A percentile compares a stretch with the other conserved stretches of the same genome.
These are phyloP conservation scores for Lamproptera curius DNA, from an alignment of 2,888 invertebrate genomes.

Conservation along the genomic window DNA sequence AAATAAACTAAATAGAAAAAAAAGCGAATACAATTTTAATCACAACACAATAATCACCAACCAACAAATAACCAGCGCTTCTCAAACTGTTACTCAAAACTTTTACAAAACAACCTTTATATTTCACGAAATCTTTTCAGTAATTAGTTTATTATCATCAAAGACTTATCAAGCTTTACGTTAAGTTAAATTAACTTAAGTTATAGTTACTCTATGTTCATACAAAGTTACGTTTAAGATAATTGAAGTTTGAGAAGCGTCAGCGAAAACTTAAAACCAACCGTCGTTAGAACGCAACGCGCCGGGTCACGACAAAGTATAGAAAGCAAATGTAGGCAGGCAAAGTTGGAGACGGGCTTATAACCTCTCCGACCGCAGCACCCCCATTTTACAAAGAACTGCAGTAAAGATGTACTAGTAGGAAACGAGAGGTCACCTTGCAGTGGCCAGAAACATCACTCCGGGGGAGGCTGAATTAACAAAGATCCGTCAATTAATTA, in stretches of 20 bases:
- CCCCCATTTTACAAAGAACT: constrained; percentile 39
- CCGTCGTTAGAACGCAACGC: constrained; percentile 30
- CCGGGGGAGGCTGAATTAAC: constrained; percentile 47
- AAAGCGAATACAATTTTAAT: constrained; percentile 9
- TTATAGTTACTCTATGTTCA: background rate
- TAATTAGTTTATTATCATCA: background rate
- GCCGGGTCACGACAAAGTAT: constrained; percentile 26
- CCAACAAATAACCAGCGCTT: constrained; percentile 22
- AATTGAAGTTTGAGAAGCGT: constrained; percentile 14
- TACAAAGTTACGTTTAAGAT: background rate
- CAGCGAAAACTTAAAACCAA: constrained; percentile 19
- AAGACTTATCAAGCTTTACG: background rate
- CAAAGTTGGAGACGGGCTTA: constrained; percentile 51
- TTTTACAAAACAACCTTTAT: background rate
- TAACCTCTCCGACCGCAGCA: constrained; percentile 45
- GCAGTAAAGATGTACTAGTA: constrained; percentile 20
- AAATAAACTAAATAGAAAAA: constrained; percentile 21
- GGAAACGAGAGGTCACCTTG: constrained; percentile 23
- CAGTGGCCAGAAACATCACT: constrained; percentile 23
- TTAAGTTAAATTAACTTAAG: background rate
- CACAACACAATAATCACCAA: constrained; percentile 20
- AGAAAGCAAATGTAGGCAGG: constrained; percentile 51
- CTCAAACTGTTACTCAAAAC: constrained; percentile 10
- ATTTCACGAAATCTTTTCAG: background rate
- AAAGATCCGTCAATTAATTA: constrained; percentile 56